A percentile compares a stretch with the other conserved stretches of the same genome.
Evolutionary conservation across 1,140 invertebrate species (phyloP).

Genomic region (Conus ventricosus): DNA sequence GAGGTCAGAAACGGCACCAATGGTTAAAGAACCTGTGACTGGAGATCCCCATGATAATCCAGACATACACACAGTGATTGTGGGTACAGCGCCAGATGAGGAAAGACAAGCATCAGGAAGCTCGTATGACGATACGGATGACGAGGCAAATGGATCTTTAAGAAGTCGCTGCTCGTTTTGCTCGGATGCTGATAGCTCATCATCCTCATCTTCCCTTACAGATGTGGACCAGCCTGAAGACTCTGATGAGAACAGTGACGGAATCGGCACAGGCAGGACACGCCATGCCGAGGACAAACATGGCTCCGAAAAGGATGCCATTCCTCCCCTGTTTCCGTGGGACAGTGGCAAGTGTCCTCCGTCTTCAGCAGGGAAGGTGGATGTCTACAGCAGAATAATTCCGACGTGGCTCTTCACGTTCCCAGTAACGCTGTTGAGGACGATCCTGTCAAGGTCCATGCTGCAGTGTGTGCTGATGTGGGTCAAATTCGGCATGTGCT

Average conservation of each 20-base stretch:
- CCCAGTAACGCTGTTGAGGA: background rate
- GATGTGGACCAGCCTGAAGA: background rate
- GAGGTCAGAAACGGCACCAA: no score
- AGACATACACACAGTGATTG: no score
- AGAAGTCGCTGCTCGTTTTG: background rate
- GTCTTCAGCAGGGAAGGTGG: background rate
- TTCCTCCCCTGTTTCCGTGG: background rate
- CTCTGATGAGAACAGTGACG: background rate
- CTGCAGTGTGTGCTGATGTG: conserved; percentile 1
- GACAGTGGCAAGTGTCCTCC: background rate
- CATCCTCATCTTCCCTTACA: background rate
- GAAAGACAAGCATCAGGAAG: no score
- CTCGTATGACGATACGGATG: no score
- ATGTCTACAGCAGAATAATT: background rate
- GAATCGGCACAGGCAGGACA: background rate
- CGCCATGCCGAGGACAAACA: background rate
- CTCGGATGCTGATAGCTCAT: background rate
- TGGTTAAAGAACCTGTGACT: no score
- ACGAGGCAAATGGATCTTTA: background rate
- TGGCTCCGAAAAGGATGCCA: background rate
- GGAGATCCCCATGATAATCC: no score
- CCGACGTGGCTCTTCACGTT: conserved; percentile 13
- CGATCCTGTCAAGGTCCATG: background rate
- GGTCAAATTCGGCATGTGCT: background rate
- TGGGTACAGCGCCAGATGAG: no score